These are phyloP conservation scores for Cylas formicarius DNA, from an alignment of 1,140 invertebrate species.

Conservation along the genomic window DNA sequence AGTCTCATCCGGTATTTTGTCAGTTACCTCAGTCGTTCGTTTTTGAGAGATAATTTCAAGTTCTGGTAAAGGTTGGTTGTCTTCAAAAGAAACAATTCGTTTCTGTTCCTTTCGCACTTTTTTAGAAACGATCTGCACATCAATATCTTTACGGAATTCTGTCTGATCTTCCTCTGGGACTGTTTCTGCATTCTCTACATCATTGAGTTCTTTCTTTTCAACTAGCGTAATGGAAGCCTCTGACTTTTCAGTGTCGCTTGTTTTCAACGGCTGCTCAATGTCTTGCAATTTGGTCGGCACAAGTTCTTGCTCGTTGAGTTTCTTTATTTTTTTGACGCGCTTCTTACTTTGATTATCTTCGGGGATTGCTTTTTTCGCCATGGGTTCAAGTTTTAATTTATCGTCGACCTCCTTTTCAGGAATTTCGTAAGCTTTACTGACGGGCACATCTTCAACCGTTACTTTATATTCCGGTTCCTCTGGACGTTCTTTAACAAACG, in stretches of 20 bases:
- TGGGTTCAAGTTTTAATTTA: constrained; percentile 29
- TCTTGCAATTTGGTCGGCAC: constrained; percentile 38
- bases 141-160: constrained; percentile 45
- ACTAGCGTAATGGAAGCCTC: constrained; percentile 40
- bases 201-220: constrained; percentile 30
- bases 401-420: constrained; percentile 30
- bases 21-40: constrained; percentile 40
- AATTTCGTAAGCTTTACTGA: constrained; percentile 17
- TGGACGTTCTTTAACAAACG: constrained; percentile 35
- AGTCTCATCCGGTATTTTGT: constrained; percentile 45
- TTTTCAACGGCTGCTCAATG: constrained; percentile 27
- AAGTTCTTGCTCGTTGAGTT: constrained; percentile 28
- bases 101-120: constrained; percentile 42
- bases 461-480: constrained; percentile 28
- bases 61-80: constrained; percentile 49
- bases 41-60: constrained; percentile 46
- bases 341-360: constrained; percentile 9
- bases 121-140: constrained; percentile 47
- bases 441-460: constrained; percentile 22
- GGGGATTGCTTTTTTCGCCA: constrained; percentile 9
- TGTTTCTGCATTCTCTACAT: constrained; percentile 39
- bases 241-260: constrained; percentile 33
- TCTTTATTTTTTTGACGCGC: constrained; percentile 18
- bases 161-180: constrained; percentile 39
- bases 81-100: constrained; percentile 39